phyloP scores from a whole-genome alignment of 2,113 vertebrate species.

The Malurus cyaneus region DNA sequence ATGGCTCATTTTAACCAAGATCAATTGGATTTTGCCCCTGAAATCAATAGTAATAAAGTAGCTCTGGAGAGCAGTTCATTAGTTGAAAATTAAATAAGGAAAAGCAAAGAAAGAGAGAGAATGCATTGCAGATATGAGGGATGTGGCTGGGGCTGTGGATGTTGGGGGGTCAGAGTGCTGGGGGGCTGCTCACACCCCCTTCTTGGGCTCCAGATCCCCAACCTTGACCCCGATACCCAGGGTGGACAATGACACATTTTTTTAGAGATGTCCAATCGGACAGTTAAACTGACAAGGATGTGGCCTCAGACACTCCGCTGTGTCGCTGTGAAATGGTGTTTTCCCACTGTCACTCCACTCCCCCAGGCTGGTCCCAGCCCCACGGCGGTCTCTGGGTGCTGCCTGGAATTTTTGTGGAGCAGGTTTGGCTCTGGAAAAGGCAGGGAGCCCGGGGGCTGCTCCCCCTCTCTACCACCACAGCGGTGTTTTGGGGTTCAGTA shows the following conservation, averaged over 20 bases:
- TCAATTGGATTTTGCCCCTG: constrained; percentile 7
- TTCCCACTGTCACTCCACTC: fast-evolving
- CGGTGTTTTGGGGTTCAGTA: not conserved
- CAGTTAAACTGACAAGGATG: fast-evolving
- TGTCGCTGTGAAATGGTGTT: not conserved
- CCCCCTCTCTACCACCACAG: not conserved
- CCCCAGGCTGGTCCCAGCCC: not conserved
- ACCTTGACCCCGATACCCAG: fast-evolving
- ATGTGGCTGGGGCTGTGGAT: not conserved
- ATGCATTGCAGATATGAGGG: not conserved
- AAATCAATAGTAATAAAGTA: constrained; percentile 33
- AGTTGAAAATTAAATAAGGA: not conserved
- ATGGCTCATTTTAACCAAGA: not conserved
- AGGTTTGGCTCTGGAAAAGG: not conserved
- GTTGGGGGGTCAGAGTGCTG: not conserved
- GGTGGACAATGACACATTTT: fast-evolving
- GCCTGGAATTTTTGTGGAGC: not conserved
- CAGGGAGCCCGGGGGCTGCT: not conserved
- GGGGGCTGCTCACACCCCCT: not conserved
- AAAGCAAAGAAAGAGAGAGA: not conserved
- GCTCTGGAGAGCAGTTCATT: constrained; percentile 32
- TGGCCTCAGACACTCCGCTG: fast-evolving
- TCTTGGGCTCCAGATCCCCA: not conserved
- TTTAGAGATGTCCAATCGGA: not conserved
- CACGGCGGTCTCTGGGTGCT: fast-evolving